Conservation (phyloP, 2,113 vertebrate genomes). For the Vidua macroura region DNA sequence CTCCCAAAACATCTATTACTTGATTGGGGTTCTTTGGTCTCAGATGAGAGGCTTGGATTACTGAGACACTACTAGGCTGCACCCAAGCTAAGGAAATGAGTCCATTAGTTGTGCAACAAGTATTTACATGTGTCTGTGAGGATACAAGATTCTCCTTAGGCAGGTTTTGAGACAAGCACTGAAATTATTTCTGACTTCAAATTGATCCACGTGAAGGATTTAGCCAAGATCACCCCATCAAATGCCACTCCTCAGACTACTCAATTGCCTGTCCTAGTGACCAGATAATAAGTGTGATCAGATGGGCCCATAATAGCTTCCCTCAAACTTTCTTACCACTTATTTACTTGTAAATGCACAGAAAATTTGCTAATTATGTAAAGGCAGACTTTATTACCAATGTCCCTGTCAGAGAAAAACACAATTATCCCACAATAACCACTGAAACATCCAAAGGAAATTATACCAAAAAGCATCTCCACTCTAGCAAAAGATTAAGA, state of each 20-base stretch:
- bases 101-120: background rate
- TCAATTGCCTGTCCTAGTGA: background rate
- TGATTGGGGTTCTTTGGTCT: background rate
- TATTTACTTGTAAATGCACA: background rate
- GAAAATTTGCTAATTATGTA: background rate
- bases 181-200: background rate
- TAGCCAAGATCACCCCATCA: background rate
- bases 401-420: background rate
- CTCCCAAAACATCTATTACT: background rate
- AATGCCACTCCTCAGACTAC: background rate
- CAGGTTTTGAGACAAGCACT: background rate
- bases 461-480: no score
- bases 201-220: background rate
- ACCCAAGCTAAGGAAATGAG: background rate
- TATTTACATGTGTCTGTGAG: background rate
- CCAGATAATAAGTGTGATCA: background rate
- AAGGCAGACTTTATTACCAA: background rate
- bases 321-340: background rate
- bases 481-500: background rate
- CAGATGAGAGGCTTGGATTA: background rate
- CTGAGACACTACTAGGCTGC: background rate
- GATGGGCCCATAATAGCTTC: background rate
- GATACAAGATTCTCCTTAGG: background rate
- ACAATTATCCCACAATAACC: background rate
- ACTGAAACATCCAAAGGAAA: background rate